phyloP scores from a whole-genome alignment of 2,113 vertebrate genomes.

The Ceyx margarethae region DNA sequence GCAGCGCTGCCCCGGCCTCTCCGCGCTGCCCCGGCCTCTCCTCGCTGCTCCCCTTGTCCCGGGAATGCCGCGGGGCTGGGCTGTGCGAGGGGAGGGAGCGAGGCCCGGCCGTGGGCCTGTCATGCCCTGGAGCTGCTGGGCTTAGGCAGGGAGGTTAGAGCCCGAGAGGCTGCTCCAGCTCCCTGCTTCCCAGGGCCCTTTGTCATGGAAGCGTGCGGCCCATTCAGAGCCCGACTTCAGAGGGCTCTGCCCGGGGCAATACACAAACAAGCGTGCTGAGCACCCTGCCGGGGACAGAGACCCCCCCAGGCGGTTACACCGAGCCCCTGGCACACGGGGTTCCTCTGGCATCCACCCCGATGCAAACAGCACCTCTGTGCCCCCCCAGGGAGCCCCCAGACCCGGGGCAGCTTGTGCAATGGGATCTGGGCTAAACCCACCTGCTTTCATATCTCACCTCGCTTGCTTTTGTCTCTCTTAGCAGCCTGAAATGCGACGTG shows the following conservation, averaged over 20 bases:
- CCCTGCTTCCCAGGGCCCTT: not conserved
- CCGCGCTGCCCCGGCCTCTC: not conserved
- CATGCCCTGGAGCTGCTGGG: not conserved
- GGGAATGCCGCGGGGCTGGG: not conserved
- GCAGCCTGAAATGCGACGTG: rapidly evolving
- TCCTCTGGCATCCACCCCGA: rapidly evolving
- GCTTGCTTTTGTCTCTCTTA: rapidly evolving
- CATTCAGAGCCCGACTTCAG: not conserved
- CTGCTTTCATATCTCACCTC: rapidly evolving
- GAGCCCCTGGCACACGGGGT: not conserved
- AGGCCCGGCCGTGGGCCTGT: not conserved
- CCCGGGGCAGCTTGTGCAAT: rapidly evolving
- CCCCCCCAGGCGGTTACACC: not conserved
- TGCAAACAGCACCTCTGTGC: not conserved
- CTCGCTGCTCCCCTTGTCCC: too few species aligned
- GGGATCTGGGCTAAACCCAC: rapidly evolving
- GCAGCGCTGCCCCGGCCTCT: not conserved
- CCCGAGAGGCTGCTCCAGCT: not conserved
- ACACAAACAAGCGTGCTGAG: not conserved
- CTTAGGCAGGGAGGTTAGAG: constrained; percentile 1
- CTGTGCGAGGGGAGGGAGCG: too few species aligned
- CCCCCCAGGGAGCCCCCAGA: not conserved
- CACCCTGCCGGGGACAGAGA: not conserved
- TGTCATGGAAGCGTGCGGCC: not conserved
- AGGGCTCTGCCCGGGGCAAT: not conserved